Evolutionary conservation across 2,888 invertebrate species (phyloP).

Genomic region (Melipona bicolor): DNA sequence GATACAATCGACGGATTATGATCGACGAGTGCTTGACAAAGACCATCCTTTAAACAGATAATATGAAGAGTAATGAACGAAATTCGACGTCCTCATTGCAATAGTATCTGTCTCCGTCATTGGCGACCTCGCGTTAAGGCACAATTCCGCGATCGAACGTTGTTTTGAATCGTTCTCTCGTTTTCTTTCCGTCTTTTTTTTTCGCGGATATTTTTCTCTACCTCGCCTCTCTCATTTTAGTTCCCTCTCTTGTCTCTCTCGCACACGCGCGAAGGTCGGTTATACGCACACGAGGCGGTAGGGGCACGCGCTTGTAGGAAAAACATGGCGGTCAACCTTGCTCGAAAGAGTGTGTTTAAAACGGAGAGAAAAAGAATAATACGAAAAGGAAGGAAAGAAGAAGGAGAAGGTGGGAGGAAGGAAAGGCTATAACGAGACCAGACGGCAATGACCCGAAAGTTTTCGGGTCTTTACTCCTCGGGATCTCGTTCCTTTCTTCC

Average conservation of each 20-base stretch:
- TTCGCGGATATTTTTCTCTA: not conserved
- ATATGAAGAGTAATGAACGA: conserved; percentile 61
- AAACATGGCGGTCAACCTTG: conserved; percentile 73
- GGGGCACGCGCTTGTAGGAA: conserved; percentile 64
- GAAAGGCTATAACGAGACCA: conserved; percentile 75
- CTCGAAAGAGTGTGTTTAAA: conserved; percentile 67
- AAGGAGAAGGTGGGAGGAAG: conserved; percentile 60
- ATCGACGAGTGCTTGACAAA: conserved; percentile 28
- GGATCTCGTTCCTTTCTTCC: conserved; percentile 62
- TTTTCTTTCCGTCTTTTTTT: conserved; percentile 11
- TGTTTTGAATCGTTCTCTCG: conserved; percentile 10
- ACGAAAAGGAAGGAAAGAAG: conserved; percentile 53
- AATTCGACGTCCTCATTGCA: conserved; percentile 71
- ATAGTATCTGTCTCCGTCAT: conserved; percentile 50
- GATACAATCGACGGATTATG: not conserved
- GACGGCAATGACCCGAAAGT: conserved; percentile 80
- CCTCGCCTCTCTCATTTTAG: not conserved
- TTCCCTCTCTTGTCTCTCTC: conserved; percentile 51
- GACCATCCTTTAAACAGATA: conserved; percentile 58
- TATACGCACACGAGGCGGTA: conserved; percentile 67
- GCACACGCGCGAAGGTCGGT: conserved; percentile 68
- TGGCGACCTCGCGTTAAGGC: conserved; percentile 49
- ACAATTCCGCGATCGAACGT: conserved; percentile 52
- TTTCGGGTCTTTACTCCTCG: conserved; percentile 70
- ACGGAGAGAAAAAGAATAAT: conserved; percentile 58